Percentiles rank a stretch among this genome's conserved stretches.
Evolutionary conservation across 2,797 vertebrate genomes (phyloP).

Genomic region (Pseudochirops corinnae): DNA sequence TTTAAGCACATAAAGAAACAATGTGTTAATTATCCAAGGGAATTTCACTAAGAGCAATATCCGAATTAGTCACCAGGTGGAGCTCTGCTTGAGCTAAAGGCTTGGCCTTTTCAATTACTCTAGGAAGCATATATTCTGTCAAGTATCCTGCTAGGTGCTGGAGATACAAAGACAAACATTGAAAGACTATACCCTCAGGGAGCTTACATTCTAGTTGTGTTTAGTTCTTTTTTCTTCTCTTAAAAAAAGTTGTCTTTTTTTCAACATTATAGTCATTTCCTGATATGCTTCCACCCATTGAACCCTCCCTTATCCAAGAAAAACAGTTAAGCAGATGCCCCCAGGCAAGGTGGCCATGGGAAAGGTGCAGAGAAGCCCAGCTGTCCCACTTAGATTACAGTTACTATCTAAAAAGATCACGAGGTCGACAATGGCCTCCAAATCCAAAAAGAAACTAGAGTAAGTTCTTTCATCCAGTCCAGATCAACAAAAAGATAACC

Average conservation of each 20-base stretch:
- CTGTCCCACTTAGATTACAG: neutral
- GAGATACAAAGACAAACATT: neutral
- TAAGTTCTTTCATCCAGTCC: neutral
- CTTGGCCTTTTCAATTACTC: neutral
- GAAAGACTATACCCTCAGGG: neutral
- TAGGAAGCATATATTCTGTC: neutral
- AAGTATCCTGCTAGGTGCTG: neutral
- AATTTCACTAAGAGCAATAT: neutral
- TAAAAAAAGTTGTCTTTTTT: neutral
- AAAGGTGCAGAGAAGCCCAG: neutral
- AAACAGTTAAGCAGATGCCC: neutral
- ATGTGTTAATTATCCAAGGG: neutral
- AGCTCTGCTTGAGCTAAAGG: neutral
- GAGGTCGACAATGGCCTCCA: neutral
- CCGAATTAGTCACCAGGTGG: neutral
- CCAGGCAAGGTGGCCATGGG: neutral
- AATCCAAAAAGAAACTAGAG: neutral
- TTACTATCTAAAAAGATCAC: neutral
- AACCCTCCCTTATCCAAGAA: neutral
- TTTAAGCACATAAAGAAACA: neutral
- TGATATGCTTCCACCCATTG: neutral
- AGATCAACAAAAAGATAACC: neutral
- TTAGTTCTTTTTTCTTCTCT: neutral
- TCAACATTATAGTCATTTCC: neutral
- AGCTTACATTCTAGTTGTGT: neutral